phyloP scores from a whole-genome alignment of 2,113 vertebrate species.

The Corvus cornix region DNA sequence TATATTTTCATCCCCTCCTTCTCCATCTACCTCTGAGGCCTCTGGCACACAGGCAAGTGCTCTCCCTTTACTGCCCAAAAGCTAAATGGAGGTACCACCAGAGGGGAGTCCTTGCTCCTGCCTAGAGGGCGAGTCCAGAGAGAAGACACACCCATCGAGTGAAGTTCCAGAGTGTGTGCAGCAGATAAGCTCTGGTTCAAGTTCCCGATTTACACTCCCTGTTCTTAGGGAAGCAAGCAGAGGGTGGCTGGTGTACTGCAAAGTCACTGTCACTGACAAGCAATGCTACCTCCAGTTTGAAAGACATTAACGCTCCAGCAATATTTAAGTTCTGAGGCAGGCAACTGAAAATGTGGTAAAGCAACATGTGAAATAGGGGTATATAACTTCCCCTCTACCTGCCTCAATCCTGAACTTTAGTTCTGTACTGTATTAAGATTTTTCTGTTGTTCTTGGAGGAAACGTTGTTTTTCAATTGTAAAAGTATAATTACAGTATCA shows the following conservation, averaged over 20 bases:
- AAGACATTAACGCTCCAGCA: background rate
- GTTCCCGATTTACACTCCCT: background rate
- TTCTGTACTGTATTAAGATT: background rate
- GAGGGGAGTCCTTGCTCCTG: background rate
- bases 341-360: background rate
- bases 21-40: background rate
- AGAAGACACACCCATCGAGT: accelerated
- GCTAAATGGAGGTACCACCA: background rate
- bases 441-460: background rate
- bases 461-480: background rate
- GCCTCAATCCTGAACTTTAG: background rate
- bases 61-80: background rate
- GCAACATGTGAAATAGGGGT: background rate
- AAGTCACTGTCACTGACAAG: background rate
- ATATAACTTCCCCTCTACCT: too few relatives aligned
- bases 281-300: background rate
- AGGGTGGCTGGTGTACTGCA: background rate
- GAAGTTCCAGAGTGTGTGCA: accelerated
- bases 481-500: background rate
- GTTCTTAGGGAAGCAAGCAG: background rate
- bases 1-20: background rate
- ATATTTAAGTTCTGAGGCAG: background rate
- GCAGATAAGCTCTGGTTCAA: background rate
- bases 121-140: accelerated
- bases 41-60: accelerated